A percentile compares a stretch with the other conserved stretches of the same genome.
Conservation (phyloP, 2,113 vertebrate genomes). For the Probosciger aterrimus region DNA sequence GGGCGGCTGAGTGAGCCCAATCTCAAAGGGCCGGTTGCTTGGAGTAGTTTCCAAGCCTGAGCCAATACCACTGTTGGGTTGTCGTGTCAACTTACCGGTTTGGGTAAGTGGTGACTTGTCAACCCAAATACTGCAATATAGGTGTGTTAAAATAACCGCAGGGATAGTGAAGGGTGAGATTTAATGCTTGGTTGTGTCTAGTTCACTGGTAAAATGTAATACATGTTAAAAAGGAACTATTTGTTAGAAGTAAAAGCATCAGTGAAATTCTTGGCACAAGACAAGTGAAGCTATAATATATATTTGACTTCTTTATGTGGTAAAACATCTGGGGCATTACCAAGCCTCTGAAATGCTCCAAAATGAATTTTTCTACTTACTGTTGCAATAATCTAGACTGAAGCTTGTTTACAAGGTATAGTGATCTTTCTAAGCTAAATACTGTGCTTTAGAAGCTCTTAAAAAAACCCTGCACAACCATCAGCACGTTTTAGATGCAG, state of each 20-base stretch:
- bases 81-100: background rate
- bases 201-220: too few species aligned
- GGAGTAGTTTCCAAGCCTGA: too few species aligned
- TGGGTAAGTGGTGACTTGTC: rapidly evolving
- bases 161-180: background rate
- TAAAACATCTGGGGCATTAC: rapidly evolving
- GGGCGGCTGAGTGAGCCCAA: constrained; percentile 63
- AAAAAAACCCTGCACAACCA: background rate
- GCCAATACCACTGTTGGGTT: rapidly evolving
- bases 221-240: background rate
- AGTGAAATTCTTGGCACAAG: background rate
- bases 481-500: background rate
- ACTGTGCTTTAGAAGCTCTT: background rate
- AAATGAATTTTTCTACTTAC: background rate
- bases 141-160: rapidly evolving
- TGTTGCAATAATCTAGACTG: background rate
- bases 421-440: background rate
- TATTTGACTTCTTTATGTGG: background rate
- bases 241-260: background rate
- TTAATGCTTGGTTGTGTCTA: rapidly evolving
- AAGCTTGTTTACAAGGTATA: background rate
- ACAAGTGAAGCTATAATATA: rapidly evolving
- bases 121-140: rapidly evolving
- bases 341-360: background rate
- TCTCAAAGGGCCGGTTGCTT: background rate